Conservation (phyloP, 37 sponge, comb jelly and placozoan genomes). For the Tethya wilhelma region DNA sequence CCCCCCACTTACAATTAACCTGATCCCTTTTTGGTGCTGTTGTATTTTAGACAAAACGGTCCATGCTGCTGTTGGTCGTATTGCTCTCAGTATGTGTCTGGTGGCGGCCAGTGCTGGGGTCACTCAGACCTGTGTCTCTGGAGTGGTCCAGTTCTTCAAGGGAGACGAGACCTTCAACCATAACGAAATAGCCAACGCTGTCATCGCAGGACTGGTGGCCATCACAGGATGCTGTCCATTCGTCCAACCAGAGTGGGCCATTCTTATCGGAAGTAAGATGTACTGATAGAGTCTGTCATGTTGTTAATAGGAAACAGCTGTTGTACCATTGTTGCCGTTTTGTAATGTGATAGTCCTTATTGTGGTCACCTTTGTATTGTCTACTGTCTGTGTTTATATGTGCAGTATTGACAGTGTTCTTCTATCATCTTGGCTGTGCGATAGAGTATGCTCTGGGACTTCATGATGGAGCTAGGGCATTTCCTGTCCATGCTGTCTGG, state of each 20-base stretch:
- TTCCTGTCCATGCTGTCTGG: constrained; percentile 88
- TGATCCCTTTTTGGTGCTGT: too few species aligned
- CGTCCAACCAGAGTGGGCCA: constrained; percentile 68
- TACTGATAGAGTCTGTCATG: too few species aligned
- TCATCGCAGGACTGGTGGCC: constrained; percentile 80
- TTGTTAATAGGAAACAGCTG: too few species aligned
- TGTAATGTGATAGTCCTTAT: background rate
- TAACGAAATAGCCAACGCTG: constrained; percentile 89
- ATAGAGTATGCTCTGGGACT: constrained; percentile 52
- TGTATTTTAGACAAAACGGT: constrained; percentile 29
- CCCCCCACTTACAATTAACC: too few species aligned
- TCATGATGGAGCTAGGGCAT: constrained; percentile 87
- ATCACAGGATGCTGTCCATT: constrained; percentile 87
- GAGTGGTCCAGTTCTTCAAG: constrained; percentile 80
- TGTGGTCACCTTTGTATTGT: background rate
- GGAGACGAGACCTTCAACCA: constrained; percentile 75
- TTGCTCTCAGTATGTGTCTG: constrained; percentile 82
- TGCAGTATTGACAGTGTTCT: constrained; percentile 49
- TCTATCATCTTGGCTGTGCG: constrained; percentile 78
- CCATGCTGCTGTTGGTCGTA: constrained; percentile 82
- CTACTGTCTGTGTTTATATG: background rate
- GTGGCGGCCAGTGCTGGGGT: constrained; percentile 75
- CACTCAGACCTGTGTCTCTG: constrained; percentile 60
- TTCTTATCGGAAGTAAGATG: constrained; percentile 80
- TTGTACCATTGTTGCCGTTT: too few species aligned